phyloP scores from a whole-genome alignment of 2,888 invertebrate species.

The Helicoverpa assulta region DNA sequence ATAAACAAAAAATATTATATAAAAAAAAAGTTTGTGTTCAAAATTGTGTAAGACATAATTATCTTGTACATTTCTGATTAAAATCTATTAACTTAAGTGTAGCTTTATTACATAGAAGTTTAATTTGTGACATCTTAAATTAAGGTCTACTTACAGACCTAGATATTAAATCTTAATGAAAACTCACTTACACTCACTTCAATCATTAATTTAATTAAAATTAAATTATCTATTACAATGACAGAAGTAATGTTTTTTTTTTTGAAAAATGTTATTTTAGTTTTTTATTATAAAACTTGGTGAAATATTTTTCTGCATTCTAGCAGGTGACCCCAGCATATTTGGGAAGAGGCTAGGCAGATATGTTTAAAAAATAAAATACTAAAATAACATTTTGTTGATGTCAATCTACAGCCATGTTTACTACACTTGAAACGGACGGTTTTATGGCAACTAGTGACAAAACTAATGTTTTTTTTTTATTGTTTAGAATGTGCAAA shows the following conservation, averaged over 20 bases:
- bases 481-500: constrained; percentile 74
- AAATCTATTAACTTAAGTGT: constrained; percentile 27
- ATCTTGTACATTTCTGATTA: no score
- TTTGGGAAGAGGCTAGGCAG: no score
- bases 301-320: not conserved
- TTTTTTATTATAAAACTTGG: not conserved
- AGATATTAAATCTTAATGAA: constrained; percentile 39
- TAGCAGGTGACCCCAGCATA: no score
- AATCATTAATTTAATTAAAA: constrained; percentile 82
- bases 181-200: constrained; percentile 66
- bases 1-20: not conserved
- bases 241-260: constrained; percentile 68
- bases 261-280: constrained; percentile 34
- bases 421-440: constrained; percentile 64
- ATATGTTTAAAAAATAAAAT: constrained; percentile 2
- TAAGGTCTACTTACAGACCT: constrained; percentile 33
- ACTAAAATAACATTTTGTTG: constrained; percentile 28
- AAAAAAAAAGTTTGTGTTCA: not conserved
- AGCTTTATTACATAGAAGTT: constrained; percentile 55
- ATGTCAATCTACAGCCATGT: constrained; percentile 56
- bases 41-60: not conserved
- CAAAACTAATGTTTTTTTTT: constrained; percentile 50
- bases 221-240: constrained; percentile 84
- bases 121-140: constrained; percentile 54
- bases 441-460: constrained; percentile 63